Percentiles rank a stretch among this genome's conserved stretches.
phyloP scores from a whole-genome alignment of 2,888 invertebrate species.

The Harpalus rubripes region DNA sequence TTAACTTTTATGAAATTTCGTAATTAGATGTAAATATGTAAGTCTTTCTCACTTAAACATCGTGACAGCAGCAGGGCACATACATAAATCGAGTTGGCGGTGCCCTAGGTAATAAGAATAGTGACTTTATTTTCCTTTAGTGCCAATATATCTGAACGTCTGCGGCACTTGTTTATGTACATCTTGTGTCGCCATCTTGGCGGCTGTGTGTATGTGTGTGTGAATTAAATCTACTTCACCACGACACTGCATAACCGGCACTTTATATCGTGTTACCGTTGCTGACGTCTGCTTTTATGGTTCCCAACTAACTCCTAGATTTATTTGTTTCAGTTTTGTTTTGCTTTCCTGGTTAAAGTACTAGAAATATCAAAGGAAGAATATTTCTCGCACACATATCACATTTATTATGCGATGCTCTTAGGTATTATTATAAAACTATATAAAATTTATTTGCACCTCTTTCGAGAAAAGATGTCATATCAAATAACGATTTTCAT shows the following conservation, averaged over 20 bases:
- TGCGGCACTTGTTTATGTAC: conserved; percentile 63
- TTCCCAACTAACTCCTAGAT: conserved; percentile 30
- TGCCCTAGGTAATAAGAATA: conserved; percentile 41
- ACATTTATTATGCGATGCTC: neutral
- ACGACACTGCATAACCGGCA: conserved; percentile 59
- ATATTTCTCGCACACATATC: conserved; percentile 4
- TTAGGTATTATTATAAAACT: neutral
- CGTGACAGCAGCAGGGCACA: no score
- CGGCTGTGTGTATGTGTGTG: conserved; percentile 46
- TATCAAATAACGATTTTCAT: no score
- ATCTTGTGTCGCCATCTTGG: conserved; percentile 61
- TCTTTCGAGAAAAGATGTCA: no score
- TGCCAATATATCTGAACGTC: conserved; percentile 65
- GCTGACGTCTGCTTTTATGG: conserved; percentile 58
- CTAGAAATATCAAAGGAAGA: conserved; percentile 29
- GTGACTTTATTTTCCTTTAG: conserved; percentile 62
- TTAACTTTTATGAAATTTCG: no score
- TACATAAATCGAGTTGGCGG: no score
- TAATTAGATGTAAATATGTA: no score
- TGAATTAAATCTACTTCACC: conserved; percentile 63
- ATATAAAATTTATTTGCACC: no score
- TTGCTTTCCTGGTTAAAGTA: conserved; percentile 29
- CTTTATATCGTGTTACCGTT: conserved; percentile 59
- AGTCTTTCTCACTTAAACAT: no score
- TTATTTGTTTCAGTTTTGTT: conserved; percentile 51